Base-by-base conservation (phyloP, 2,113 vertebrate species). In the Tragulus kanchil region DNA sequence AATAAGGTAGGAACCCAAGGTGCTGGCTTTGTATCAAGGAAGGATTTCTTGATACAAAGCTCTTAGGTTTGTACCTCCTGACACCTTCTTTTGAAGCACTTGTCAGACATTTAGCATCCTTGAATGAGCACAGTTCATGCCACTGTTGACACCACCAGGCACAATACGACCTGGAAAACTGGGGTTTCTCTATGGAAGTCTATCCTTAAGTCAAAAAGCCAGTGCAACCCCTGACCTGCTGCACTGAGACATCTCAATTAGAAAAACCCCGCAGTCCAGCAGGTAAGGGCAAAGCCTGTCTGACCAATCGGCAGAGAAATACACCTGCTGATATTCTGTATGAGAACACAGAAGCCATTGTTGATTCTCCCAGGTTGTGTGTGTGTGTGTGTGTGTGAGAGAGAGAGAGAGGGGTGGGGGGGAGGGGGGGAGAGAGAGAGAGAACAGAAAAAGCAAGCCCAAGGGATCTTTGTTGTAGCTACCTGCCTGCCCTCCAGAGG, bases 271-370 rank as follows among this genome's bases (percentile, higher is more conserved):
- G 28, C 13, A 62, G 11, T 11, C 26, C 59, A 89, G 92, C 13
- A 92, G 62, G 75, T 48, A 84, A 65, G 36, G 75, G 54, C 64
- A 82, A 81, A 93, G 71, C 10, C 65, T 88, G 15, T 59, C 69
- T 93, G 77, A 93, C 56, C 61, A 75, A 50, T 52, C 45, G 52
- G 28, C 62, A 77, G 92, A 87, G 89, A 83, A 85, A 88, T 48
- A 36, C 0, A 61, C 28, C 50, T 90, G 26, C 85, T 89, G 17
- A 73, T 65, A 59, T 50, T 95, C 65, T 91, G 85, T 65, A 9
- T 21, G 54, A 87, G 77, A 81, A 21, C 25, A 48, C 69, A 84
- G 45, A 79, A 89, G n/a, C 17, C 67, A 92, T 45, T 59, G 52
- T 25, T 59, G 59, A 56, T 6, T 67, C 17, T 67, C 52, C 79